Conservation (phyloP, 2,113 vertebrate species). For the Taurulus bubalis region DNA sequence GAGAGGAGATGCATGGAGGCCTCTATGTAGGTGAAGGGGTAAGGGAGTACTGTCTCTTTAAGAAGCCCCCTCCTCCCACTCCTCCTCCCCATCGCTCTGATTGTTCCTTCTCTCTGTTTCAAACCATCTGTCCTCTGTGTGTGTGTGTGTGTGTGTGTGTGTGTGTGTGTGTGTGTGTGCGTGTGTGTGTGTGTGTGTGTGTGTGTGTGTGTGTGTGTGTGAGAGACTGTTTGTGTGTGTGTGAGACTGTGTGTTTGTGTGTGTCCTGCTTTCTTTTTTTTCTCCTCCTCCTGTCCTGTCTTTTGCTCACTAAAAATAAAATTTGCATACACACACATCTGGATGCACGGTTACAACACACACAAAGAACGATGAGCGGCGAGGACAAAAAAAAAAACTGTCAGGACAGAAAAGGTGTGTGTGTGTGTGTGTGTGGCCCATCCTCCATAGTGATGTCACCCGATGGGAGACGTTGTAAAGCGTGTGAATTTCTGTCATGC, state of each 20-base stretch:
- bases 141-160: neutral
- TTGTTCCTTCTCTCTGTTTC: constrained; percentile 74
- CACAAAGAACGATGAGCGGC: constrained; percentile 7
- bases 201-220: neutral
- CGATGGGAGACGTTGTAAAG: neutral
- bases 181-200: constrained; percentile 4
- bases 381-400: no score
- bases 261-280: constrained; percentile 6
- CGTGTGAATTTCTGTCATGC: neutral
- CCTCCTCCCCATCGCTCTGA: constrained; percentile 65
- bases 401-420: no score
- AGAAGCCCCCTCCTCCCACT: constrained; percentile 55
- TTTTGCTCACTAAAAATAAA: constrained; percentile 50
- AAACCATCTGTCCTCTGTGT: constrained; percentile 65
- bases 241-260: neutral
- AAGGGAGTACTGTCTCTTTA: constrained; percentile 78
- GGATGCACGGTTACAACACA: neutral
- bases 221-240: no score
- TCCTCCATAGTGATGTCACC: constrained; percentile 4
- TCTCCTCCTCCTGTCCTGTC: neutral
- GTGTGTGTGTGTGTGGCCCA: neutral
- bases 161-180: no score
- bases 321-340: neutral
- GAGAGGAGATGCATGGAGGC: constrained; percentile 3
- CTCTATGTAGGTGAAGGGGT: constrained; percentile 76